Percentiles rank a stretch among this genome's conserved stretches.
phyloP scores from a whole-genome alignment of 2,797 vertebrate species.

The Lerista edwardsae region DNA sequence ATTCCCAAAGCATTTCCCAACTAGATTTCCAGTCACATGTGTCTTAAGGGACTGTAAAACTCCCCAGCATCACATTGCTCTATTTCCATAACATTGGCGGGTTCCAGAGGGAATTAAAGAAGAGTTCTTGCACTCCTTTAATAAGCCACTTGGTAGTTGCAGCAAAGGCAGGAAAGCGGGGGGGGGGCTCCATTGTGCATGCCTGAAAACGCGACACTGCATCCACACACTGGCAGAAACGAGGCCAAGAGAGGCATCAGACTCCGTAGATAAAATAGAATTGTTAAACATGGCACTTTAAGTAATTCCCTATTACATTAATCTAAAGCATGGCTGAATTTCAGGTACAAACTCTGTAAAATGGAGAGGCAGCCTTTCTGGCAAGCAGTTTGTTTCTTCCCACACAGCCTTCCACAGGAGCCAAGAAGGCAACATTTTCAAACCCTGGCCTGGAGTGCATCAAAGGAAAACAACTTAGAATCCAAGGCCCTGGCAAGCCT shows the following conservation, averaged over 20 bases:
- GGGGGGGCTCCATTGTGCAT: not conserved
- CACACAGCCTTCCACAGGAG: not conserved
- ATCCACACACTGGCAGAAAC: constrained; percentile 4
- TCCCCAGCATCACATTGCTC: not conserved
- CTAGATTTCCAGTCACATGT: not conserved
- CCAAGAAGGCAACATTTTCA: not conserved
- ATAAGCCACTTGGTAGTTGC: constrained; percentile 11
- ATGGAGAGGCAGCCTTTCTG: not conserved
- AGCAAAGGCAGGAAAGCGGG: not conserved
- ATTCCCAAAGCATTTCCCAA: not conserved
- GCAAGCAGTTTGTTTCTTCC: not conserved
- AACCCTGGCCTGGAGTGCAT: not conserved
- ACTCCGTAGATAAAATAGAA: constrained; percentile 17
- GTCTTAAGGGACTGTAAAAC: not conserved
- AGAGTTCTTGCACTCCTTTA: not conserved
- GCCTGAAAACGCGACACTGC: not conserved
- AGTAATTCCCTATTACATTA: constrained; percentile 16
- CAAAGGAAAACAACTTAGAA: not conserved
- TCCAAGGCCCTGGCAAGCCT: not conserved
- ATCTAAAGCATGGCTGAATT: not conserved
- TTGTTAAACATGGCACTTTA: constrained; percentile 15
- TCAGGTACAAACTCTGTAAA: not conserved
- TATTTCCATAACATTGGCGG: constrained; percentile 1
- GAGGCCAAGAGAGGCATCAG: constrained; percentile 3
- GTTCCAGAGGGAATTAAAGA: not conserved